Percentiles rank a stretch among this genome's conserved stretches.
Evolutionary conservation across 2,113 vertebrate genomes (phyloP).

Genomic region (Leucoraja erinaceus): DNA sequence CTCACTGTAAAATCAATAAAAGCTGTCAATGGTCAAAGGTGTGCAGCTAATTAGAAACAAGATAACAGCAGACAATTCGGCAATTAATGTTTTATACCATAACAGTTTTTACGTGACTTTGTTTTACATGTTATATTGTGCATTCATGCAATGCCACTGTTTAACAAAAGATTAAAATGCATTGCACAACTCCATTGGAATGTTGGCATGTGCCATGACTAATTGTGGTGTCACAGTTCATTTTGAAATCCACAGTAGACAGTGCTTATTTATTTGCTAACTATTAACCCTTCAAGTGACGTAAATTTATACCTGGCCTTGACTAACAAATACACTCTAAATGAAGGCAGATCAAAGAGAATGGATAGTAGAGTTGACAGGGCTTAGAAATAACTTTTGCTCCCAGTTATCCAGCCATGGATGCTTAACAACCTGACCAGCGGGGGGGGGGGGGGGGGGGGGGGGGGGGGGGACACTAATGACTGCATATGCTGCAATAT

Average conservation of each 20-base stretch:
- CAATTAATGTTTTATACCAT: background rate
- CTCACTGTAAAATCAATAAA: too few relatives aligned
- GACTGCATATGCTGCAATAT: too few relatives aligned
- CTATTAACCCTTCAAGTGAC: background rate
- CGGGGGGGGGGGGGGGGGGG: too few relatives aligned
- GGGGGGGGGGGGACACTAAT: too few relatives aligned
- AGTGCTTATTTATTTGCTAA: background rate
- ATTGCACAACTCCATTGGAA: constrained; percentile 24
- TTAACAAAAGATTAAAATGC: background rate
- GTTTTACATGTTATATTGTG: background rate
- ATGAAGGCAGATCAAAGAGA: background rate
- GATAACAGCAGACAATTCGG: background rate
- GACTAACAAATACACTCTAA: background rate
- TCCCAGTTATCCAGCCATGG: background rate
- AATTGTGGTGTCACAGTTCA: constrained; percentile 9
- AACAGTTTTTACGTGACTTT: background rate
- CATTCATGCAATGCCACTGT: background rate
- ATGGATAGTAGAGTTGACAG: background rate
- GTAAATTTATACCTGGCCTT: background rate
- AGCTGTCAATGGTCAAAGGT: background rate
- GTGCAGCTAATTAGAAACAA: background rate
- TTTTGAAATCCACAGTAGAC: constrained; percentile 13
- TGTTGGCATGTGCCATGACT: constrained; percentile 34
- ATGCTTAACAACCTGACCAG: background rate
- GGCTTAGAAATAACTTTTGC: background rate